phyloP scores from a whole-genome alignment of 2,888 invertebrate species.

The Cerastis leucographa region DNA sequence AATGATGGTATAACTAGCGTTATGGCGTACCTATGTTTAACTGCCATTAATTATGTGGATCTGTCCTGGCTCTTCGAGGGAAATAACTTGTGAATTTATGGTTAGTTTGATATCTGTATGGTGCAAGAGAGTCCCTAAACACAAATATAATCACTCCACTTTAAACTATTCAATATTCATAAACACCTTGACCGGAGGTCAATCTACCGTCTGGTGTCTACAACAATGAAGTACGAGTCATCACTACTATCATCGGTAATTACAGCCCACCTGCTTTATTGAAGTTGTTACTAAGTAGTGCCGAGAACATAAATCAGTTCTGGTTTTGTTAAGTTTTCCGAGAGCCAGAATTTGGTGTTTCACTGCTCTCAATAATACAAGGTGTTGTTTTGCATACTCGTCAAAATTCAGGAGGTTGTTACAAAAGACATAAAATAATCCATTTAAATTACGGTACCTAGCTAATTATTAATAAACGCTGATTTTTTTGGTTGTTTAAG shows the following conservation, averaged over 20 bases:
- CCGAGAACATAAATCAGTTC: neutral
- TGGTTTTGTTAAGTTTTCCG: neutral
- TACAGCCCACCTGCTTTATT: slow-evolving; percentile 10
- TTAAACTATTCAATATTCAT: neutral
- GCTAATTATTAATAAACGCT: no score
- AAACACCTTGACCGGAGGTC: slow-evolving; percentile 32
- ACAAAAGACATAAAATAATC: no score
- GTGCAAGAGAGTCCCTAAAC: neutral
- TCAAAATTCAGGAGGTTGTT: no score
- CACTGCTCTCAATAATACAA: neutral
- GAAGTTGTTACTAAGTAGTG: neutral
- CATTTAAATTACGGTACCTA: no score
- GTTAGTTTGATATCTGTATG: no score
- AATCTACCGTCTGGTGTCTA: slow-evolving; percentile 27
- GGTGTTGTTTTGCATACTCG: no score
- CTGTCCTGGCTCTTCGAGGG: no score
- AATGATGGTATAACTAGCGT: no score
- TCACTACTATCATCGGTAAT: slow-evolving; percentile 16
- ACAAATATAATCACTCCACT: neutral
- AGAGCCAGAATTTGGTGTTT: neutral
- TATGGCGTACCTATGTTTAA: no score
- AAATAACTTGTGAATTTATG: no score
- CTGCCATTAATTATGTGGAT: no score
- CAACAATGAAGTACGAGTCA: slow-evolving; percentile 41
- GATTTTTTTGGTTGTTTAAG: no score